Evolutionary conservation across 2,113 vertebrate genomes (phyloP).

Genomic region (Trematomus loennbergii): DNA sequence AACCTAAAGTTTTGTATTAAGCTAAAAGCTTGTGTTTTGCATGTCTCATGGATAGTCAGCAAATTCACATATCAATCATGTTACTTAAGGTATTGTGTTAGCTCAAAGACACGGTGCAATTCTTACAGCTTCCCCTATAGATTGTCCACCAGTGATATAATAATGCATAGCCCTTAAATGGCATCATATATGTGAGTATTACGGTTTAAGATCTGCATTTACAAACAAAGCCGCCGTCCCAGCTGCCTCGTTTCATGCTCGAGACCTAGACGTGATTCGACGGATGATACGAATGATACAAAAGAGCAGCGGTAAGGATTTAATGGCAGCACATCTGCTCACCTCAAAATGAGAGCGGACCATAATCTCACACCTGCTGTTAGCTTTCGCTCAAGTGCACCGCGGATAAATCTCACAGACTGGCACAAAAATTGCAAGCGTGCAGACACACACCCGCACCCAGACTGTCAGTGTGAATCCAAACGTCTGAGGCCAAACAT

Average conservation of each 20-base stretch:
- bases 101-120: too few relatives aligned
- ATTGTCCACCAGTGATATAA: too few relatives aligned
- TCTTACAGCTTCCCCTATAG: too few relatives aligned
- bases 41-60: neutral
- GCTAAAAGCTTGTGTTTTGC: too few relatives aligned
- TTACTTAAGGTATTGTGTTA: neutral
- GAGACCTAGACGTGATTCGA: conserved; percentile 26
- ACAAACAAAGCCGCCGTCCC: conserved; percentile 21
- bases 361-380: conserved; percentile 81
- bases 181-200: neutral
- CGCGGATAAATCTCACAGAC: conserved; percentile 64
- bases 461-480: conserved; percentile 55
- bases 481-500: conserved; percentile 70
- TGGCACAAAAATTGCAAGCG: conserved; percentile 34
- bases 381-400: conserved; percentile 63
- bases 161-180: neutral
- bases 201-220: conserved; percentile 5
- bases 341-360: conserved; percentile 63
- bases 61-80: neutral
- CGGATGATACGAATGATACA: conserved; percentile 49
- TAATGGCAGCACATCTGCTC: conserved; percentile 74
- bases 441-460: conserved; percentile 19
- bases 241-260: conserved; percentile 25
- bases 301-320: conserved; percentile 51
- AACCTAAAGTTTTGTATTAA: too few relatives aligned